Evolutionary conservation across 2,797 vertebrate genomes (phyloP).

Genomic region (Semaprochilodus insignis): DNA sequence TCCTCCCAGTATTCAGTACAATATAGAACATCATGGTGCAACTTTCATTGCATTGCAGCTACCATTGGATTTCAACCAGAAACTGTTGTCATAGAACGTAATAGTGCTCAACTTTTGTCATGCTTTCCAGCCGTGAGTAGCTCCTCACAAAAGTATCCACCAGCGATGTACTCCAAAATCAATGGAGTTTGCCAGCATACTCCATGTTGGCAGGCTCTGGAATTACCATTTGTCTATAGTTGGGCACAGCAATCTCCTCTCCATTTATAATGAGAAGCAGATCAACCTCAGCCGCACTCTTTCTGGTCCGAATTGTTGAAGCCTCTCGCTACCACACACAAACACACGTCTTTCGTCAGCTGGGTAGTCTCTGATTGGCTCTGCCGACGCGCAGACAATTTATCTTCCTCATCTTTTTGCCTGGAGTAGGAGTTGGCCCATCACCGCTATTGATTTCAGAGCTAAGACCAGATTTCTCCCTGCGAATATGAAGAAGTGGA

Average conservation of each 20-base stretch:
- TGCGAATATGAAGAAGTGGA: slow-evolving; percentile 78
- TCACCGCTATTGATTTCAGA: slow-evolving; percentile 87
- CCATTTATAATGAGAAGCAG: background rate
- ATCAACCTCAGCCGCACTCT: background rate
- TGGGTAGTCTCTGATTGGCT: slow-evolving; percentile 79
- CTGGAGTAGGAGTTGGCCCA: slow-evolving; percentile 82
- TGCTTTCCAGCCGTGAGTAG: too few relatives aligned
- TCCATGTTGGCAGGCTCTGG: too few relatives aligned
- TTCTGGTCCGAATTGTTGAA: background rate
- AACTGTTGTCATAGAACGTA: too few relatives aligned
- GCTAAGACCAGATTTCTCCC: slow-evolving; percentile 85
- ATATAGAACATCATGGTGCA: too few relatives aligned
- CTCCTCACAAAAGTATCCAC: too few relatives aligned
- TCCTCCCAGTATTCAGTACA: too few relatives aligned
- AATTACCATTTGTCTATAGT: background rate
- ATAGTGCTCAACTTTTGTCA: too few relatives aligned
- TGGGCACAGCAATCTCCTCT: background rate
- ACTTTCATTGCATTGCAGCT: too few relatives aligned
- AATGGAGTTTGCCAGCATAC: too few relatives aligned
- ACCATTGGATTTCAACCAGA: too few relatives aligned
- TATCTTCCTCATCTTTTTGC: slow-evolving; percentile 81
- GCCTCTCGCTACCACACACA: background rate
- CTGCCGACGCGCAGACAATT: slow-evolving; percentile 80
- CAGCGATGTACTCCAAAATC: too few relatives aligned
- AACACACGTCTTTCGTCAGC: slow-evolving; percentile 50